These are phyloP conservation scores for Odontomachus brunneus DNA, from an alignment of 1,140 invertebrate genomes.

Conservation along the genomic window DNA sequence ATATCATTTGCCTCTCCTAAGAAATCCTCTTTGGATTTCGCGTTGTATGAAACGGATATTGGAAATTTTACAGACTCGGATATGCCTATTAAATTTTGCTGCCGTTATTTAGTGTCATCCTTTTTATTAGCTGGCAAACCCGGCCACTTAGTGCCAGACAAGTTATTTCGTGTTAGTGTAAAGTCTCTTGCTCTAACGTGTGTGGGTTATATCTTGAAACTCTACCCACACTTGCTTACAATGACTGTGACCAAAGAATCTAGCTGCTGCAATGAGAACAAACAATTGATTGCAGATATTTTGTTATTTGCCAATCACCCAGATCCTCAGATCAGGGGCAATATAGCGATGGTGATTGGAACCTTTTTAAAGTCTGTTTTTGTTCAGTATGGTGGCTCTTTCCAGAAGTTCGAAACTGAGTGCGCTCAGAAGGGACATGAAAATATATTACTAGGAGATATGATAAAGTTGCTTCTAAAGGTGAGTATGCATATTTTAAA, in stretches of 20 bases:
- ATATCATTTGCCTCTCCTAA: slow-evolving; percentile 69
- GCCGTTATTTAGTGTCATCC: slow-evolving; percentile 90
- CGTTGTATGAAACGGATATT: slow-evolving; percentile 86
- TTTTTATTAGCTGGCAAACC: slow-evolving; percentile 91
- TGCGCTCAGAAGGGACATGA: slow-evolving; percentile 76
- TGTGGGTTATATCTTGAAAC: slow-evolving; percentile 88
- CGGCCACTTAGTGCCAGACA: slow-evolving; percentile 88
- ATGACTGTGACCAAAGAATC: slow-evolving; percentile 78
- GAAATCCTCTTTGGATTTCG: slow-evolving; percentile 64
- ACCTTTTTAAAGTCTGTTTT: slow-evolving; percentile 89
- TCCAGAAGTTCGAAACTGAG: slow-evolving; percentile 75
- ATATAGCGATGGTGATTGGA: slow-evolving; percentile 89
- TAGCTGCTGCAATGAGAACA: slow-evolving; percentile 73
- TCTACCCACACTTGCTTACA: slow-evolving; percentile 90
- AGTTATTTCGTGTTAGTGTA: slow-evolving; percentile 92
- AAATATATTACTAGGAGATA: slow-evolving; percentile 82
- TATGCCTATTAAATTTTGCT: slow-evolving; percentile 90
- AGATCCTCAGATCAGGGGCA: slow-evolving; percentile 94
- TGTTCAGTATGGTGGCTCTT: slow-evolving; percentile 86
- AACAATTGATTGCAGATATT: slow-evolving; percentile 89
- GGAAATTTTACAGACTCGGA: slow-evolving; percentile 89
- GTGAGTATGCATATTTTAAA: slow-evolving; percentile 76
- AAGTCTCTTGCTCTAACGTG: slow-evolving; percentile 93
- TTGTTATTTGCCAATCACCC: slow-evolving; percentile 89
- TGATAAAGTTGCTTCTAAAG: slow-evolving; percentile 86